Evolutionary conservation across 2,113 vertebrate species (phyloP).

Genomic region (Pao palembangensis): DNA sequence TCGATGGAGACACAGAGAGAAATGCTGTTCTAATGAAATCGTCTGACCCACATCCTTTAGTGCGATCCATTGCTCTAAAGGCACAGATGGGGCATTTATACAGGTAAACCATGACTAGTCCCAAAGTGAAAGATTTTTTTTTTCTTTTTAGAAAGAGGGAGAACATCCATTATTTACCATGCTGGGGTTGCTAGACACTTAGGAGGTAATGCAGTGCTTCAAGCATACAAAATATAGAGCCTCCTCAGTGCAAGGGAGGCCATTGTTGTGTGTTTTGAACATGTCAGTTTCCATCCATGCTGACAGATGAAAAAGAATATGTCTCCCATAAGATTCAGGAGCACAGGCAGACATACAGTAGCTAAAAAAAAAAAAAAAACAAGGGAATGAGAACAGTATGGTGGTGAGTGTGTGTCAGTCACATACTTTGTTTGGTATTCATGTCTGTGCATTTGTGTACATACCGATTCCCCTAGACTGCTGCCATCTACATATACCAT

Average conservation of each 20-base stretch:
- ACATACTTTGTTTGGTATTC: conserved; percentile 27
- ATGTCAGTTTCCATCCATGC: conserved; percentile 70
- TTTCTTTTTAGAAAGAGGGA: conserved; percentile 63
- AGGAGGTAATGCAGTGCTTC: conserved; percentile 73
- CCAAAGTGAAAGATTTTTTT: conserved; percentile 59
- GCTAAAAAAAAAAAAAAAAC: conserved; percentile 1
- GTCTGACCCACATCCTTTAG: conserved; percentile 67
- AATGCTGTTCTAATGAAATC: conserved; percentile 68
- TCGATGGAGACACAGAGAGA: conserved; percentile 56
- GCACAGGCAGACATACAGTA: conserved; percentile 46
- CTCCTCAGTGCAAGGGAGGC: conserved; percentile 55
- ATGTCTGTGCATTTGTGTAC: conserved; percentile 21
- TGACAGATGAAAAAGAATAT: conserved; percentile 72
- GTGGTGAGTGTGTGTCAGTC: conserved; percentile 39
- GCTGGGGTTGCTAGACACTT: conserved; percentile 68
- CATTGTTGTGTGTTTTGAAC: conserved; percentile 69
- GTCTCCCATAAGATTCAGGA: conserved; percentile 64
- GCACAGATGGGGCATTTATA: conserved; percentile 69
- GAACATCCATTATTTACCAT: conserved; percentile 73
- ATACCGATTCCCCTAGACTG: conserved; percentile 6
- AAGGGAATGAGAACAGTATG: conserved; percentile 22
- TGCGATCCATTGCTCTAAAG: conserved; percentile 65
- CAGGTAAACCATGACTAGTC: conserved; percentile 72
- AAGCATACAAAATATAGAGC: conserved; percentile 71
- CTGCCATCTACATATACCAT: conserved; percentile 3